phyloP scores from a whole-genome alignment of 2,888 invertebrate species.

The Ceratothoa steindachneri region DNA sequence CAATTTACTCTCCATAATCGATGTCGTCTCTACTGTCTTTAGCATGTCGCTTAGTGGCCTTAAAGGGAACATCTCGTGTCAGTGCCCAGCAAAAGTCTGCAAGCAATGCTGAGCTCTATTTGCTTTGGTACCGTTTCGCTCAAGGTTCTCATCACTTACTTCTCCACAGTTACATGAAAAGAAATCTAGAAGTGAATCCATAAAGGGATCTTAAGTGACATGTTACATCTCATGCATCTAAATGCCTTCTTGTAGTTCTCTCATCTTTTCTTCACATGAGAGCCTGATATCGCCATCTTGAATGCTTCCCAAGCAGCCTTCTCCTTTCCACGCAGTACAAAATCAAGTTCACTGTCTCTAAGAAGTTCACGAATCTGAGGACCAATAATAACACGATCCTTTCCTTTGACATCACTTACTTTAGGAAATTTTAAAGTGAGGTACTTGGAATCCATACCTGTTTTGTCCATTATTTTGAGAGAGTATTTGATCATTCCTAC shows the following conservation, averaged over 20 bases:
- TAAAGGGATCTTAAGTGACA: no score
- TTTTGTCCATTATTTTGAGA: conserved; percentile 15
- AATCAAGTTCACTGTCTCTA: conserved; percentile 24
- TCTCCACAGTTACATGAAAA: conserved; percentile 52
- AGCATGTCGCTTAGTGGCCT: neutral
- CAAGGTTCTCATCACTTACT: conserved; percentile 52
- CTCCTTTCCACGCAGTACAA: conserved; percentile 11
- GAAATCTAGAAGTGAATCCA: conserved; percentile 51
- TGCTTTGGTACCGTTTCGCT: conserved; percentile 51
- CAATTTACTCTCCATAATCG: no score
- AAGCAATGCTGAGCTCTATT: conserved; percentile 51
- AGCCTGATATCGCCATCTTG: conserved; percentile 26
- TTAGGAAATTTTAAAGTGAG: conserved; percentile 8
- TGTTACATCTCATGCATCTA: conserved; percentile 49
- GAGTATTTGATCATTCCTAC: conserved; percentile 18
- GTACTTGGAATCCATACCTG: no score
- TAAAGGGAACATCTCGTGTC: neutral
- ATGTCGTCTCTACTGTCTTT: neutral
- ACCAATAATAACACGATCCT: conserved; percentile 27
- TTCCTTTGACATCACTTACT: conserved; percentile 12
- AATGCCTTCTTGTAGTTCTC: conserved; percentile 33
- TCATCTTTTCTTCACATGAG: conserved; percentile 22
- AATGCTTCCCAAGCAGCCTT: no score
- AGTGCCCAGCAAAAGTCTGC: conserved; percentile 40
- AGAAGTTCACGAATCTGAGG: conserved; percentile 28